Evolutionary conservation across 2,888 invertebrate genomes (phyloP), one percentile per base, ranked within the genome.

Genomic region (Lepas anatifera): DNA sequence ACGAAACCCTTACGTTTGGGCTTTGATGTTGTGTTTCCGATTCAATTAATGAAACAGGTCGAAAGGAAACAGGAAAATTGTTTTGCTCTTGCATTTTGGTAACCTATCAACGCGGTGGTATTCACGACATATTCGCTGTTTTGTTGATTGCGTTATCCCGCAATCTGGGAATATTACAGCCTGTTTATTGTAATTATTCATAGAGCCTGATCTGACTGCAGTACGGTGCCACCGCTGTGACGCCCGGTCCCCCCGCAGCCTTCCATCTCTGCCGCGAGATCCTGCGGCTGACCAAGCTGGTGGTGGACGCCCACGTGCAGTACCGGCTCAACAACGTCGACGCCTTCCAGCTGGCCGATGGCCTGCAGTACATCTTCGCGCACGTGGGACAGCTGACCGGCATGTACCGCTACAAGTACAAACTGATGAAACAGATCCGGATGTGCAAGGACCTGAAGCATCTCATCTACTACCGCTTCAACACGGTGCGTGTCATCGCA

Each of bases 381-480:
- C 99, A 99, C 78, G 98, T 99, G 13, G 99, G 99, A 0, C 99
- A 99, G 80, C 83, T 99, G 72, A 99, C 99, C 0, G 99, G 99
- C 79, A 99, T 99, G 99, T 99, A 99, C 83, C 86, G 99, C 39
- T 98, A 98, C 84, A 95, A 95, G 78, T 98, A 98, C 83, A 98
- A 98, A 80, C 84, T 98, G 70, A 98, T 98, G 97, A 85, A 95
- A 77, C 98, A 98, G 82, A 98, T 99, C 76, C 84, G 99, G 68
- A 99, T 99, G 99, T 99, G 99, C 85, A 99, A 99, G 81, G 99
- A 99, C 83, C 83, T 99, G 76, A 99, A 99, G 79, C 99, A 99
- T 85, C 84, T 99, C 75, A 95, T 99, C 76, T 99, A 99, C 82
- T 99, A 99, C 83, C 86, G 99, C 73, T 98, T 98, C 81, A 98